Conservation (phyloP, 2,113 vertebrate genomes). For the Phylloscopus whistleri region DNA sequence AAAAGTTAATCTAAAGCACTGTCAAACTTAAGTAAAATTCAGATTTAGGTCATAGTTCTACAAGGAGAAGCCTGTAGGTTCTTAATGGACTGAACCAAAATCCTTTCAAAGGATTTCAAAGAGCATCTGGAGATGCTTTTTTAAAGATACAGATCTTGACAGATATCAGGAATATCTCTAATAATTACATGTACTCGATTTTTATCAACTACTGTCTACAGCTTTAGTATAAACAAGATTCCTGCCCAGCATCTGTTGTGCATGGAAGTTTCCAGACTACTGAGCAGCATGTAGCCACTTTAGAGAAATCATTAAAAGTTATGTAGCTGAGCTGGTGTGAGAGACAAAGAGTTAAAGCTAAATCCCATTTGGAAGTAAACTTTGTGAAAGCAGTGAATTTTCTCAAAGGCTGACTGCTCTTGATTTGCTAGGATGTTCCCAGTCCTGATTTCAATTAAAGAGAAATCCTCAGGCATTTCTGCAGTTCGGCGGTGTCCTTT, state of each 20-base stretch:
- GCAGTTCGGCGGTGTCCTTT: neutral
- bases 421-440: conserved; percentile 6
- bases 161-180: neutral
- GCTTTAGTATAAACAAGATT: neutral
- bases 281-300: neutral
- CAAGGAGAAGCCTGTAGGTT: neutral
- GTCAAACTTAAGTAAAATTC: neutral
- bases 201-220: neutral
- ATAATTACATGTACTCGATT: neutral
- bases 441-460: conserved; percentile 62
- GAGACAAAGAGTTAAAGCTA: conserved; percentile 42
- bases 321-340: neutral
- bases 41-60: neutral
- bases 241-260: neutral
- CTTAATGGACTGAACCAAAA: neutral
- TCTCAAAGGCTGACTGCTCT: neutral
- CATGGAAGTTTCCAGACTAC: neutral
- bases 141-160: neutral
- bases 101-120: neutral
- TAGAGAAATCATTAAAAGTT: neutral
- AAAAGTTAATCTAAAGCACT: neutral
- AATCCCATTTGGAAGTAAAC: conserved; percentile 4
- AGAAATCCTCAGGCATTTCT: conserved; percentile 57
- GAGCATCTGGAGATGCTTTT: neutral
- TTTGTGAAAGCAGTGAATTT: conserved; percentile 26